These are phyloP conservation scores for Calvadosia cruxmelitensis DNA, from an alignment of 30 jellyfish, hydroid and myxozoan species.

Conservation along the genomic window DNA sequence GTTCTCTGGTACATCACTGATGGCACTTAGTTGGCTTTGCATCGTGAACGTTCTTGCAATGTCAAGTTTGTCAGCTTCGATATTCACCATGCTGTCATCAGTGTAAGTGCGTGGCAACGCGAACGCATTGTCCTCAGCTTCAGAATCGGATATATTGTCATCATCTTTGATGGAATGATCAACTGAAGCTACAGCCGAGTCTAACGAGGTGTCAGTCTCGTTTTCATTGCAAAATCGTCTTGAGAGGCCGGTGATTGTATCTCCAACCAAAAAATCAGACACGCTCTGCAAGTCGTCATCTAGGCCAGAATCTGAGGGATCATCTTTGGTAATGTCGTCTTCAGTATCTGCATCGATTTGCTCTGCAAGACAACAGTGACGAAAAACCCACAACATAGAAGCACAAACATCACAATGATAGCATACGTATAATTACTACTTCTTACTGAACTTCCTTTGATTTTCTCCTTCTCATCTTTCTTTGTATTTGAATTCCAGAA, in stretches of 20 bases:
- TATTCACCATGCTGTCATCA: constrained; percentile 62
- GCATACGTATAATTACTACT: background rate
- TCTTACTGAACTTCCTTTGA: no score
- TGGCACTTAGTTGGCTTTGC: constrained; percentile 23
- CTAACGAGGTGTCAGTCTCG: background rate
- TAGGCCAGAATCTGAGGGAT: constrained; percentile 70
- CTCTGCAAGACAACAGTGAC: constrained; percentile 5
- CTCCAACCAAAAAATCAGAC: background rate
- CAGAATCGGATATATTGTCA: background rate
- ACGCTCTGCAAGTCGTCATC: constrained; percentile 57
- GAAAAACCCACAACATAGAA: background rate
- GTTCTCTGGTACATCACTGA: constrained; percentile 75
- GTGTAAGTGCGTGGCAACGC: constrained; percentile 83
- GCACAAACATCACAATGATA: background rate
- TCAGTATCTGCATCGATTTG: constrained; percentile 32
- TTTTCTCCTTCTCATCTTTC: no score
- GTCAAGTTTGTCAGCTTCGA: constrained; percentile 4
- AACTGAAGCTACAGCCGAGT: background rate
- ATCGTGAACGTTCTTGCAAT: background rate
- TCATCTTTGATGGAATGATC: background rate
- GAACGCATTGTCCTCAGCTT: constrained; percentile 48
- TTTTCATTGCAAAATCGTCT: background rate
- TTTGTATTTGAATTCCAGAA: no score
- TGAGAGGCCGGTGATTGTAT: background rate
- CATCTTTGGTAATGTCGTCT: constrained; percentile 27